Evolutionary conservation across 2,888 invertebrate genomes (phyloP).

Genomic region (Tipula unca): DNA sequence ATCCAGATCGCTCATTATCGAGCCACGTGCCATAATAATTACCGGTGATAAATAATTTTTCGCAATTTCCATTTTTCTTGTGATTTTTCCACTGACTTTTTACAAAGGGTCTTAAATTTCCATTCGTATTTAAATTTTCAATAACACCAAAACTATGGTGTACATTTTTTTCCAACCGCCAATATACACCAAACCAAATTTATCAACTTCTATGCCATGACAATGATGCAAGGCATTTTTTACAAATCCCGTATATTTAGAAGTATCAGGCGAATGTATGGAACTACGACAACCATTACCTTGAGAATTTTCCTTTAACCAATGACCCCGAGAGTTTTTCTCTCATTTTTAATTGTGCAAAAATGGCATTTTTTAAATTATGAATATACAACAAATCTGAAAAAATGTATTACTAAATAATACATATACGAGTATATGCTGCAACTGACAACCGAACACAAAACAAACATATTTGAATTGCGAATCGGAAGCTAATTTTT

Average conservation of each 20-base stretch:
- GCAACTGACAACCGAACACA: background rate
- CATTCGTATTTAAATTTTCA: background rate
- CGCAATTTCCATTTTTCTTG: slow-evolving; percentile 9
- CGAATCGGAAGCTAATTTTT: background rate
- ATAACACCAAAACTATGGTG: background rate
- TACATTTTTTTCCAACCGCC: background rate
- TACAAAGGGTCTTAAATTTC: background rate
- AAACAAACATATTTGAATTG: background rate
- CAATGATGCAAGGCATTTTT: slow-evolving; percentile 9
- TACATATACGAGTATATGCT: too few relatives aligned
- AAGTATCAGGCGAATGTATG: background rate
- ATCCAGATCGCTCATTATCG: slow-evolving; percentile 33
- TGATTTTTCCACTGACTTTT: background rate
- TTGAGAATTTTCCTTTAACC: background rate
- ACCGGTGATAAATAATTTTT: background rate
- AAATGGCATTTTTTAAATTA: background rate
- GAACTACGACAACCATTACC: background rate
- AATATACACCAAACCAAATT: background rate
- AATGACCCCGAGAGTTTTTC: background rate
- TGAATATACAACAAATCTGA: background rate
- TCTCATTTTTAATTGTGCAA: background rate
- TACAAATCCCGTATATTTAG: background rate
- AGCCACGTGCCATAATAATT: slow-evolving; percentile 29
- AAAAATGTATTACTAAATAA: too few relatives aligned
- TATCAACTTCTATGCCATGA: background rate